Conservation (phyloP, 37 sponge, comb jelly and placozoan genomes). For the Cladorhizidae sp. region DNA sequence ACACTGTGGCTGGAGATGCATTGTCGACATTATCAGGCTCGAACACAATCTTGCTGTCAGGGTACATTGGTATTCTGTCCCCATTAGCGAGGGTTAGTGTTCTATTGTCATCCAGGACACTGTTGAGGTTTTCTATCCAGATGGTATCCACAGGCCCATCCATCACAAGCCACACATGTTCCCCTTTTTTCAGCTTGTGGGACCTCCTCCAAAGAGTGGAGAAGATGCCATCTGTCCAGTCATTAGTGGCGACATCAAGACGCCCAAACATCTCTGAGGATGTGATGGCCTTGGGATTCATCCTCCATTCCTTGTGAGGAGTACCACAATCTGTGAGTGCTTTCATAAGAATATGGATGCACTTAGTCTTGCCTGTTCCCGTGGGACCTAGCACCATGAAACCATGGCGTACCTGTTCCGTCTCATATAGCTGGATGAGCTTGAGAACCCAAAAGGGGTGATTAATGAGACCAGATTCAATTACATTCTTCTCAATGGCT, state of each 20-base stretch:
- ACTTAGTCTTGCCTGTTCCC: constrained; percentile 96
- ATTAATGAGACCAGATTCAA: constrained; percentile 83
- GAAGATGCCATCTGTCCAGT: constrained; percentile 99
- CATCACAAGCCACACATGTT: constrained; percentile 96
- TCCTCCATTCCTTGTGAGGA: constrained; percentile 96
- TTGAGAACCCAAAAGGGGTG: constrained; percentile 96
- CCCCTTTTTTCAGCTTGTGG: constrained; percentile 94
- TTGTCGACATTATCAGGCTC: constrained; percentile 99
- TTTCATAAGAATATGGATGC: constrained; percentile 90
- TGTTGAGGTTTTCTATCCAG: constrained; percentile 99
- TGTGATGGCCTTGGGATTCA: constrained; percentile 99
- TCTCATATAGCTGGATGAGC: constrained; percentile 97
- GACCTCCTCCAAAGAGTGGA: constrained; percentile 98
- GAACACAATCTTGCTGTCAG: constrained; percentile 95
- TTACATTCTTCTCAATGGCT: constrained; percentile 88
- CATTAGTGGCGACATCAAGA: constrained; percentile 98
- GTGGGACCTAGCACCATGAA: constrained; percentile 98
- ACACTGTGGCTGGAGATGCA: constrained; percentile 98
- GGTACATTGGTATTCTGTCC: constrained; percentile 97
- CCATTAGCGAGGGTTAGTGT: constrained; percentile 98
- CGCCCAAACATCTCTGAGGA: constrained; percentile 99
- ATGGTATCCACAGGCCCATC: constrained; percentile 99
- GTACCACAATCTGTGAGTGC: constrained; percentile 91
- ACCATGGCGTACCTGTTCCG: constrained; percentile 95
- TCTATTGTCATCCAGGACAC: constrained; percentile 98